phyloP scores from a whole-genome alignment of 2,888 invertebrate genomes.

The Tenodera sinensis region DNA sequence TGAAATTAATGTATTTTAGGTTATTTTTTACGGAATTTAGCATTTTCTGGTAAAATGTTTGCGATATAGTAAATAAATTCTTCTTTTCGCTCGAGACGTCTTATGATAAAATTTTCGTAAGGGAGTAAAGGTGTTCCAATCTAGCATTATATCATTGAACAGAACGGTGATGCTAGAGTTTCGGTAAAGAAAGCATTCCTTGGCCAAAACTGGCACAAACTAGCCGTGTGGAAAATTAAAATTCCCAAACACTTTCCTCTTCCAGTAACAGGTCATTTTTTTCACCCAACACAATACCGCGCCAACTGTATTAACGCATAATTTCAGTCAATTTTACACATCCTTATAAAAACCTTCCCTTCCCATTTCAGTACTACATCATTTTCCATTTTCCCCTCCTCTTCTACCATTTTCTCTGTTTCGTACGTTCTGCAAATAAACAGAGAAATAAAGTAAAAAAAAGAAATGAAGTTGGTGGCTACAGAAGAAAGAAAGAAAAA shows the following conservation, averaged over 20 bases:
- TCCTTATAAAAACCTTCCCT: not conserved
- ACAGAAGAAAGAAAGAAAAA: not conserved
- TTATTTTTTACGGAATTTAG: too few relatives aligned
- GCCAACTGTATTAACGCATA: not conserved
- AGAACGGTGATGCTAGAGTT: too few relatives aligned
- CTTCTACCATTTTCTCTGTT: not conserved
- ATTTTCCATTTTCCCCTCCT: not conserved
- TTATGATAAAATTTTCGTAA: too few relatives aligned
- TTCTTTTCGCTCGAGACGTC: too few relatives aligned
- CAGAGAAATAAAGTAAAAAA: not conserved
- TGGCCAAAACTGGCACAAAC: not conserved
- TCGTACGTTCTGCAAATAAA: not conserved
- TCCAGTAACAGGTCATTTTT: not conserved
- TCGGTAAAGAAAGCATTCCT: not conserved
- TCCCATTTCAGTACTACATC: not conserved
- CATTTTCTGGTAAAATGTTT: too few relatives aligned
- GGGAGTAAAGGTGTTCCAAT: not conserved
- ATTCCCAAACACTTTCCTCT: not conserved
- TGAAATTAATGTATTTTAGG: too few relatives aligned
- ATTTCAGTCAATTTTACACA: not conserved
- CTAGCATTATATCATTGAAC: too few relatives aligned
- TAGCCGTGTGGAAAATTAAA: not conserved
- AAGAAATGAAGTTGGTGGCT: not conserved
- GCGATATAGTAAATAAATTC: too few relatives aligned
- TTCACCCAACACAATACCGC: not conserved